Percentiles rank a stretch among this genome's conserved stretches.
Conservation (phyloP, 2,113 vertebrate genomes). For the Etheostoma cragini region DNA sequence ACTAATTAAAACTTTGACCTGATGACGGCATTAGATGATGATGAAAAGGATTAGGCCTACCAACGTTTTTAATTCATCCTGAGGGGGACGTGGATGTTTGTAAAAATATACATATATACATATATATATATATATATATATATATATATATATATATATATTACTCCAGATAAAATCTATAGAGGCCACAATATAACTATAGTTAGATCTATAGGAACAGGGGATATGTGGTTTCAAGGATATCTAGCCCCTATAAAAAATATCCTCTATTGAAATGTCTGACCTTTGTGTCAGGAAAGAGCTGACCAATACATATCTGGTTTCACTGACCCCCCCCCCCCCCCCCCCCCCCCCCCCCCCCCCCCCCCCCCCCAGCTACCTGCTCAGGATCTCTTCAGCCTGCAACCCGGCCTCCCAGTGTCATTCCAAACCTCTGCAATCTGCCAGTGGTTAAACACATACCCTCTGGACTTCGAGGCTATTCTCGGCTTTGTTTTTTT, state of each 20-base stretch:
- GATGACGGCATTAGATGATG: neutral
- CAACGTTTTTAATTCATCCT: neutral
- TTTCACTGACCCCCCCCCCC: constrained; percentile 79
- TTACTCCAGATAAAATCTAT: constrained; percentile 16
- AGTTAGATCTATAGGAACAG: constrained; percentile 1
- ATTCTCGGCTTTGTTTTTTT: constrained; percentile 55
- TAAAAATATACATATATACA: no score
- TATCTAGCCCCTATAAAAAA: constrained; percentile 66
- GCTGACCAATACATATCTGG: constrained; percentile 80
- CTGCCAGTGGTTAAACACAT: constrained; percentile 57
- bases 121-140: no score
- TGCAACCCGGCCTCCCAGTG: constrained; percentile 51
- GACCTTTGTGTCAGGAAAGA: constrained; percentile 81
- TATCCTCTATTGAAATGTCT: constrained; percentile 71
- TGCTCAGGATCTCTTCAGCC: constrained; percentile 49
- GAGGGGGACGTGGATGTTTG: neutral
- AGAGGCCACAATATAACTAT: constrained; percentile 1
- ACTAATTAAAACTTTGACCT: neutral
- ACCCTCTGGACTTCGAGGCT: constrained; percentile 47
- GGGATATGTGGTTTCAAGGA: constrained; percentile 51
- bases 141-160: neutral
- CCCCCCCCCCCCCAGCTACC: constrained; percentile 66
- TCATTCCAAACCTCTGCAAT: constrained; percentile 74
- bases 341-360: constrained; percentile 65
- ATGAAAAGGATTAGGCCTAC: neutral